Percentiles rank a stretch among this genome's conserved stretches.
Evolutionary conservation across 53 echinoderm and acorn worm species (phyloP).

Genomic region (Paracentrotus lividus): DNA sequence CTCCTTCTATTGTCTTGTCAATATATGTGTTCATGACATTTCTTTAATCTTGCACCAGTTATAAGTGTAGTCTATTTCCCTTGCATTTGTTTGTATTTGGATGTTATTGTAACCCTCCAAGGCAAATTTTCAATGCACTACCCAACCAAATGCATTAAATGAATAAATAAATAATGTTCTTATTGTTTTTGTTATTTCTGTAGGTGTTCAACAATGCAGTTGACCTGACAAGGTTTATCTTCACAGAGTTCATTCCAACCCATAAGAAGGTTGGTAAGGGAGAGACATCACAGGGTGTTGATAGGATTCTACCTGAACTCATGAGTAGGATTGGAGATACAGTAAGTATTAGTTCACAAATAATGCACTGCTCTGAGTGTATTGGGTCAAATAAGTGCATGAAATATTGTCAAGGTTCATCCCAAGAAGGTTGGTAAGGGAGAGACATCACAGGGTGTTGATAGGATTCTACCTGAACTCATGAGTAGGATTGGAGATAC

Average conservation of each 20-base stretch:
- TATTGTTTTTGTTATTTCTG: not conserved
- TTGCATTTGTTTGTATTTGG: too few species aligned
- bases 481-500: conserved; percentile 90
- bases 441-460: conserved; percentile 85
- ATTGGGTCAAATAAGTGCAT: too few species aligned
- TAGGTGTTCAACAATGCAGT: conserved; percentile 88
- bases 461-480: conserved; percentile 87
- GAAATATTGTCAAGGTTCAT: too few species aligned
- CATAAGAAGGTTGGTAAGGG: conserved; percentile 83
- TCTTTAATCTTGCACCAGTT: too few species aligned
- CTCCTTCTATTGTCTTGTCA: too few species aligned
- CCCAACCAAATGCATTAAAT: too few species aligned
- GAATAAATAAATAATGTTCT: too few species aligned
- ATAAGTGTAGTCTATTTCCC: too few species aligned
- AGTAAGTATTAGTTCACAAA: conserved; percentile 72
- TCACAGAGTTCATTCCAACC: conserved; percentile 80
- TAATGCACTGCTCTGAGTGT: too few species aligned
- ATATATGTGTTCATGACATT: too few species aligned
- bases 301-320: conserved; percentile 87
- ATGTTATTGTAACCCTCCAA: too few species aligned
- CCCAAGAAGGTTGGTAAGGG: conserved; percentile 79
- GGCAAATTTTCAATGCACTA: too few species aligned
- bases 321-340: conserved; percentile 90
- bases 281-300: conserved; percentile 85
- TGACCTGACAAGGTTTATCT: conserved; percentile 76